Evolutionary conservation across 2,113 vertebrate genomes (phyloP).

Genomic region (Synchiropus splendidus): DNA sequence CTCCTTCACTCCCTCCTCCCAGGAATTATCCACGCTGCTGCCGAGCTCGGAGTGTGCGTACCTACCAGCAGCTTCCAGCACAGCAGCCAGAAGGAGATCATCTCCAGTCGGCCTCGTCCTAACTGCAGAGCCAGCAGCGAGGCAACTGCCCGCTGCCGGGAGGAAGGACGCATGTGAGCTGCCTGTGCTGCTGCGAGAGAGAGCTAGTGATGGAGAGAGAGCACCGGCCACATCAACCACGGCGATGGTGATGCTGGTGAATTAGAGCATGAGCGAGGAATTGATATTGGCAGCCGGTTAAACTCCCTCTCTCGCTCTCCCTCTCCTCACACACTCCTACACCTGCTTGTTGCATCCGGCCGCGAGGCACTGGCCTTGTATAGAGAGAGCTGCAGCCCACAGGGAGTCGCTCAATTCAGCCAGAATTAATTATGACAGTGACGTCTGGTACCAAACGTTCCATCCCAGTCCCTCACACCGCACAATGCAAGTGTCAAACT

Average conservation of each 20-base stretch:
- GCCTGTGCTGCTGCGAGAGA: constrained; percentile 2
- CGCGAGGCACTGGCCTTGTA: no score
- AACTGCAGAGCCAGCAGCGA: constrained; percentile 45
- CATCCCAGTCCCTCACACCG: no score
- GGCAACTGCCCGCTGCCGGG: constrained; percentile 36
- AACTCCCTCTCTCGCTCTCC: constrained; percentile 10
- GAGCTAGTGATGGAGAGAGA: constrained; percentile 1
- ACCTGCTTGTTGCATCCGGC: neutral
- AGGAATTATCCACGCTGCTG: no score
- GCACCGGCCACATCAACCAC: constrained; percentile 16
- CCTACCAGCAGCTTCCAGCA: constrained; percentile 63
- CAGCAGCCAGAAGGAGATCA: constrained; percentile 61
- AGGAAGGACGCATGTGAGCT: constrained; percentile 36
- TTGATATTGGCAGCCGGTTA: constrained; percentile 33
- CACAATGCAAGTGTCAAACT: no score
- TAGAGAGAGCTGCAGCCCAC: no score
- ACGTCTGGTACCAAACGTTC: no score
- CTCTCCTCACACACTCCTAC: neutral
- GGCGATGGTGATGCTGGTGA: constrained; percentile 14
- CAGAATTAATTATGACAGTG: no score
- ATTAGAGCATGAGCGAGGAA: constrained; percentile 44
- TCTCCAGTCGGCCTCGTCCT: constrained; percentile 50
- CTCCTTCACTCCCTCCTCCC: no score
- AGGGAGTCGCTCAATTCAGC: no score
- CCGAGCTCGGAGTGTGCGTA: constrained; percentile 2